Evolutionary conservation across 1,140 invertebrate genomes (phyloP).

Genomic region (Cyphomyrmex costatus): DNA sequence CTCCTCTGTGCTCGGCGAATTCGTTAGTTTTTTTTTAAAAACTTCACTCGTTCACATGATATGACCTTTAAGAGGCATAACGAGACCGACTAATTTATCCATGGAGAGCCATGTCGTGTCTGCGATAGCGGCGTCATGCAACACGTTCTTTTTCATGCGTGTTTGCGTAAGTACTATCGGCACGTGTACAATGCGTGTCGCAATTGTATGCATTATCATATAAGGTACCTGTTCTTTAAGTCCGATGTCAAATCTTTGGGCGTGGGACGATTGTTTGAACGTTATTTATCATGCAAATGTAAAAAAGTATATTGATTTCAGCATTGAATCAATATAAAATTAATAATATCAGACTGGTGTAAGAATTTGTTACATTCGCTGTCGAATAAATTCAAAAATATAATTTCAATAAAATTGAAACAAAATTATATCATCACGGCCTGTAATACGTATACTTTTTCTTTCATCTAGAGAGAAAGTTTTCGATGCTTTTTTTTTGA

Average conservation of each 20-base stretch:
- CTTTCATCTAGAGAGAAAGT: not conserved
- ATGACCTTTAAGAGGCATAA: conserved; percentile 42
- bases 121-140: conserved; percentile 34
- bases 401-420: not conserved
- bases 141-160: conserved; percentile 54
- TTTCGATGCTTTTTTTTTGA: not conserved
- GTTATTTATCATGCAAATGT: not conserved
- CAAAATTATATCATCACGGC: not conserved
- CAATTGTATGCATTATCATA: conserved; percentile 45
- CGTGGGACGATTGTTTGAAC: conserved; percentile 80
- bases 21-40: conserved; percentile 38
- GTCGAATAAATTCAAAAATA: not conserved
- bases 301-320: not conserved
- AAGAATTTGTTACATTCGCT: not conserved
- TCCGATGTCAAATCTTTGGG: conserved; percentile 84
- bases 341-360: not conserved
- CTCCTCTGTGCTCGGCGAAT: not conserved
- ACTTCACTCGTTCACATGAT: conserved; percentile 5
- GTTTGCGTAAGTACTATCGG: conserved; percentile 36
- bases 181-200: conserved; percentile 30
- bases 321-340: not conserved
- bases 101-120: not conserved
- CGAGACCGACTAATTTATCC: conserved; percentile 61
- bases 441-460: not conserved
- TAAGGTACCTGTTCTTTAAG: conserved; percentile 78